Conservation (phyloP, 1,140 invertebrate genomes). For the Limonius californicus region DNA sequence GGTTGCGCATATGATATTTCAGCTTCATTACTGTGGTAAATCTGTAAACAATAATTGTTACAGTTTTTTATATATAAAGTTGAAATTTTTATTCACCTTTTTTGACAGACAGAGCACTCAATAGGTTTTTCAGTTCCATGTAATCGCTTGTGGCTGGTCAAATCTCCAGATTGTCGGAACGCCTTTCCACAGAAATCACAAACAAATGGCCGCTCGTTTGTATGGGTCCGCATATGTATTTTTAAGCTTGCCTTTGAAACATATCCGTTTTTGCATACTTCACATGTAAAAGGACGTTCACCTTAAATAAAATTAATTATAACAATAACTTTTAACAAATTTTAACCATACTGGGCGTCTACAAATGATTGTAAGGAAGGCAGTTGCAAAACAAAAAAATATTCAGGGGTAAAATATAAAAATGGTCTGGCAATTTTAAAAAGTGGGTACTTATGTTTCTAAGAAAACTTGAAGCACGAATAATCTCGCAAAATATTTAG, state of each 20-base stretch:
- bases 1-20: slow-evolving; percentile 58
- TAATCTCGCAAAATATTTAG: too few relatives aligned
- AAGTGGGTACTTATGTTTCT: too few relatives aligned
- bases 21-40: slow-evolving; percentile 49
- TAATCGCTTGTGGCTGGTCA: slow-evolving; percentile 45
- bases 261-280: slow-evolving; percentile 47
- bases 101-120: slow-evolving; percentile 44
- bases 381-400: too few relatives aligned
- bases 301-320: slow-evolving; percentile 29
- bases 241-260: slow-evolving; percentile 50
- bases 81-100: too few relatives aligned
- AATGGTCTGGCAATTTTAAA: too few relatives aligned
- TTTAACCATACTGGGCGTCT: too few relatives aligned
- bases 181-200: slow-evolving; percentile 51
- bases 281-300: slow-evolving; percentile 46
- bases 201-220: slow-evolving; percentile 54
- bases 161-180: slow-evolving; percentile 43
- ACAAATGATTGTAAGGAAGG: too few relatives aligned
- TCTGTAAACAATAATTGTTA: too few relatives aligned
- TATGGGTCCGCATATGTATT: slow-evolving; percentile 60
- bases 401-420: too few relatives aligned
- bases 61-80: too few relatives aligned
- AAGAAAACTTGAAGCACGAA: too few relatives aligned
- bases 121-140: slow-evolving; percentile 47
- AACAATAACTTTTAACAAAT: too few relatives aligned